Percentiles rank a stretch among this genome's conserved stretches.
phyloP scores from a whole-genome alignment of 2,113 vertebrate genomes.

The Cisticola juncidis region DNA sequence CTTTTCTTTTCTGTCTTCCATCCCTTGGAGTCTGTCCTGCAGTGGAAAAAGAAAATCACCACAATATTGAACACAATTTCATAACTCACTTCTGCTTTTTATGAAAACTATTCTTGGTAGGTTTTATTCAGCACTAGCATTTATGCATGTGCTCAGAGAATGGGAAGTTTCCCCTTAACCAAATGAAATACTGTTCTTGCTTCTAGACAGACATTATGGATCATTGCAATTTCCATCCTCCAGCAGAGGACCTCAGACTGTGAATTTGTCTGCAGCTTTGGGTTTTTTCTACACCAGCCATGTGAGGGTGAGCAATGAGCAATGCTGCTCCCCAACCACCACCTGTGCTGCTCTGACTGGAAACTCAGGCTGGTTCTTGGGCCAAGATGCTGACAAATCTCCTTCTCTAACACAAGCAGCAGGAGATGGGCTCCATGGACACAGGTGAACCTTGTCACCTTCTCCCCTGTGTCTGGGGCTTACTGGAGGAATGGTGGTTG shows the following conservation, averaged over 20 bases:
- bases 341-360: neutral
- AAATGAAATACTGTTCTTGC: neutral
- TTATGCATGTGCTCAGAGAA: neutral
- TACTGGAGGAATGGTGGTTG: neutral
- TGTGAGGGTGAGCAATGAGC: neutral
- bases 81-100: neutral
- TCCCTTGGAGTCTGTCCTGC: neutral
- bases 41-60: neutral
- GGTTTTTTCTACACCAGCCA: rapidly evolving
- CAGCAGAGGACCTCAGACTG: neutral
- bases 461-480: neutral
- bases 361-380: neutral
- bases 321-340: rapidly evolving
- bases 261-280: neutral
- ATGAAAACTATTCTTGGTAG: neutral
- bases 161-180: neutral
- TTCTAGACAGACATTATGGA: neutral
- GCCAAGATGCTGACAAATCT: neutral
- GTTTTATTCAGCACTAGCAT: neutral
- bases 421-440: rapidly evolving
- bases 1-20: neutral
- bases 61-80: neutral
- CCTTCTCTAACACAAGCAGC: neutral
- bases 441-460: neutral
- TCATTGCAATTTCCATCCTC: neutral